Evolutionary conservation across 2,888 invertebrate species (phyloP).

Genomic region (Perizoma flavofasciatum): DNA sequence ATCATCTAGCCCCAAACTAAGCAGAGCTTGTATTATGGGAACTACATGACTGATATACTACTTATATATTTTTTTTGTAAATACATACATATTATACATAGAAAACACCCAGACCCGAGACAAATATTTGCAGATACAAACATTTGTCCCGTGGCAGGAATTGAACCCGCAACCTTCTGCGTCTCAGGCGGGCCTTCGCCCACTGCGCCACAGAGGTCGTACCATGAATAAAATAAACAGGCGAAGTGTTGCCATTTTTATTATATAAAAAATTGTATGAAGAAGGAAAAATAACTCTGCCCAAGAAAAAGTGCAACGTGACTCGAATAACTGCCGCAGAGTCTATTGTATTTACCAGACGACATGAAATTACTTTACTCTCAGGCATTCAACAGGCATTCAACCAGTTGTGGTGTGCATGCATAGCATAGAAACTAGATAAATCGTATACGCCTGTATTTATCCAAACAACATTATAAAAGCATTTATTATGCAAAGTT

Average conservation of each 20-base stretch:
- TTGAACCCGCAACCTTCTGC: no score
- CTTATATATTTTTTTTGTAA: no score
- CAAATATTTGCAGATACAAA: no score
- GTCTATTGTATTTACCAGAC: conserved; percentile 30
- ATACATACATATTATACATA: no score
- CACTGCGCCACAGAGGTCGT: no score
- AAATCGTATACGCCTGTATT: conserved; percentile 18
- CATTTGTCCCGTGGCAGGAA: no score
- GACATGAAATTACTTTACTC: conserved; percentile 30
- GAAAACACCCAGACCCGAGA: no score
- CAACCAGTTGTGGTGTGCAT: conserved; percentile 19
- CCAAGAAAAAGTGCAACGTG: conserved; percentile 34
- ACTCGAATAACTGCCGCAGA: conserved; percentile 29
- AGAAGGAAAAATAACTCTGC: conserved; percentile 26
- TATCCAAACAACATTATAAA: conserved; percentile 15
- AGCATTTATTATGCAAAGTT: conserved; percentile 39
- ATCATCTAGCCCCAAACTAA: no score
- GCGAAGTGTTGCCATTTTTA: conserved; percentile 1
- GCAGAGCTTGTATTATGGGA: no score
- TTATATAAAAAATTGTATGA: background rate
- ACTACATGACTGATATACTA: no score
- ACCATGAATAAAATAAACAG: background rate
- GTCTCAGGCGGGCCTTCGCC: no score
- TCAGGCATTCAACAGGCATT: conserved; percentile 20
- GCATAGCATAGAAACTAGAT: conserved; percentile 14